Evolutionary conservation across 2,113 vertebrate species (phyloP).

Genomic region (Rhinopomastus cyanomelas): DNA sequence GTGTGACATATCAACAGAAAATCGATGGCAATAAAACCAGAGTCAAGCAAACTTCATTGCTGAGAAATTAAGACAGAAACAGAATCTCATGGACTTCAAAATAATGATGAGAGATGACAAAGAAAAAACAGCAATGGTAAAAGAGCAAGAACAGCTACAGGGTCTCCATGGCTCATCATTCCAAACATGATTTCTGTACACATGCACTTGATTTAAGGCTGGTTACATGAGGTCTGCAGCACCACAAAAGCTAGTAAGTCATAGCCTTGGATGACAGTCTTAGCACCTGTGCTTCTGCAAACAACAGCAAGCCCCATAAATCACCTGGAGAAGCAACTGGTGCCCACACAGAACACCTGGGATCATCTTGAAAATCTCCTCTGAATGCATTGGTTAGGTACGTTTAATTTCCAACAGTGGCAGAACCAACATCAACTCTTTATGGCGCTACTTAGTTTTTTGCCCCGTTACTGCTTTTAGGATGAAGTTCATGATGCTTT

Average conservation of each 20-base stretch:
- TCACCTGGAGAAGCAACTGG: conserved; percentile 65
- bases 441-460: not conserved
- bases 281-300: conserved; percentile 72
- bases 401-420: conserved; percentile 49
- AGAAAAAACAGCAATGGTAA: conserved; percentile 52
- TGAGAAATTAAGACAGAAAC: conserved; percentile 73
- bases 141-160: conserved; percentile 70
- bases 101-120: conserved; percentile 69
- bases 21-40: conserved; percentile 70
- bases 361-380: conserved; percentile 39
- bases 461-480: conserved; percentile 30
- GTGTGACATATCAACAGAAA: conserved; percentile 65
- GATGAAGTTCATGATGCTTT: not conserved
- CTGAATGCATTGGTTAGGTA: conserved; percentile 45
- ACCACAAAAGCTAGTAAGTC: conserved; percentile 69
- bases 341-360: conserved; percentile 20
- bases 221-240: conserved; percentile 63
- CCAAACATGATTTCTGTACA: conserved; percentile 72
- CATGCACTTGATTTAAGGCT: conserved; percentile 72
- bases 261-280: conserved; percentile 59
- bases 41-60: conserved; percentile 46
- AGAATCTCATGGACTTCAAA: conserved; percentile 67
- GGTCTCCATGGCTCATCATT: conserved; percentile 63
- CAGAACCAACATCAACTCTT: conserved; percentile 29
- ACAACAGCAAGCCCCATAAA: conserved; percentile 67